Evolutionary conservation across 2,888 invertebrate genomes (phyloP), one percentile per base, ranked within the genome.

Genomic region (Catocala sponsa): DNA sequence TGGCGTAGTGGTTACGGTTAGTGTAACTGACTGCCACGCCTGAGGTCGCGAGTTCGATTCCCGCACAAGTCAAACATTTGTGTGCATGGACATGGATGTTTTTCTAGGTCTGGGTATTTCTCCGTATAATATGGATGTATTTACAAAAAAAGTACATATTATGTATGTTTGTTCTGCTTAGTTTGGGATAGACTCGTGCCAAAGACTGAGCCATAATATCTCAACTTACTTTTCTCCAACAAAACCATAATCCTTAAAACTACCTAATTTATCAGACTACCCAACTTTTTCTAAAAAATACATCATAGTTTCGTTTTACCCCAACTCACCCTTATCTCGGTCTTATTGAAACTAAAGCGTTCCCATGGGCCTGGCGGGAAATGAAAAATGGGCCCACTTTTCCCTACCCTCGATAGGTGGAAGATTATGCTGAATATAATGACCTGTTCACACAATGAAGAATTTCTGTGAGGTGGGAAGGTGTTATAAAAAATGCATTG

Each of bases 271-370:
- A 77, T 79, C 72, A 80, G 69, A 68, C 72, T 69, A 68, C 49
- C 59, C 57, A 65, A 52, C 56, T 43, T 53, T 70, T 71, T 72
- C 55, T 63, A 52, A 60, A 70, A 75, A 65, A 78, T 78, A 68
- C 70, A 74, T 77, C 71, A 75, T 78, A 78, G 81, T 72, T 78
- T 68, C 71, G 74, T 48, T 77, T 70, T 60, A 62, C 67, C 76
- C 68, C 63, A 42, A 58, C 71, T 61, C 55, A 35, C 59, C 57
- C 88, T 88, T 88, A 89, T 89, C 88, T 82, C 74, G 75, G 76
- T 79, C 80, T 86, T 89, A 89, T 89, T 89, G 89, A 89, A 89
- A 89, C 87, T 87, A 84, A 89, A 89, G 81, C 83, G 86, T 76
- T 80, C 88, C 86, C 83, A 62, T 70, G 81, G 79, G 87, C 79